Evolutionary conservation across 1,140 invertebrate genomes (phyloP), one percentile per base, ranked within the genome.

Genomic region (Pantala flavescens): DNA sequence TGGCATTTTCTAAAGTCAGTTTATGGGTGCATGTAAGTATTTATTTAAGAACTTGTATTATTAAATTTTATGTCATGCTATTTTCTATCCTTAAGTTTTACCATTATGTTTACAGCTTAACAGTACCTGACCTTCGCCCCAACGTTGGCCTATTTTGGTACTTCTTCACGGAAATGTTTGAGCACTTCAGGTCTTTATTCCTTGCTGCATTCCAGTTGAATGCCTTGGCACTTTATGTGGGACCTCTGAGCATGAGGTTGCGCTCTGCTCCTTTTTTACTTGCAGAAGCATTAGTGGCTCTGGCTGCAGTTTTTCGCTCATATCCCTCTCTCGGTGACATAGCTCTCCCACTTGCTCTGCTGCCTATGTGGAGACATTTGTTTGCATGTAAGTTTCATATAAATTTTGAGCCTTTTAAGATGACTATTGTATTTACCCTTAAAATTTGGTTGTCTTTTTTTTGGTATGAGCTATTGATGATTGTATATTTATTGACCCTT

Each of bases 131-230:
- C 84, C 84, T 99, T 71, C 92, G 94, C 77, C 98, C 98, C 24
- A 99, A 99, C 81, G 94, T 98, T 79, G 98, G 98, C 3, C 84
- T 99, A 0, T 99, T 98, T 82, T 99, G 98, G 98, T 99, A 99
- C 82, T 99, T 99, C 82, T 99, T 99, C 81, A 98, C 96, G 0
- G 97, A 99, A 86, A 98, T 99, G 94, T 99, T 99, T 87, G 97
- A 99, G 79, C 97, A 99, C 83, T 99, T 99, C 80, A 88, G 95
- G 73, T 86, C 91, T 75, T 89, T 99, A 77, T 99, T 99, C 84
- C 90, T 98, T 0, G 97, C 91, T 80, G 93, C 95, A 76, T 99
- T 99, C 81, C 97, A 99, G 87, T 91, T 99, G 74, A 99, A 99
- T 85, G 93, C 93, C 0, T 88, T 96, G 72, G 87, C 98, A 16